Evolutionary conservation across 2,797 vertebrate genomes (phyloP).

Genomic region (Lepus townsendii): DNA sequence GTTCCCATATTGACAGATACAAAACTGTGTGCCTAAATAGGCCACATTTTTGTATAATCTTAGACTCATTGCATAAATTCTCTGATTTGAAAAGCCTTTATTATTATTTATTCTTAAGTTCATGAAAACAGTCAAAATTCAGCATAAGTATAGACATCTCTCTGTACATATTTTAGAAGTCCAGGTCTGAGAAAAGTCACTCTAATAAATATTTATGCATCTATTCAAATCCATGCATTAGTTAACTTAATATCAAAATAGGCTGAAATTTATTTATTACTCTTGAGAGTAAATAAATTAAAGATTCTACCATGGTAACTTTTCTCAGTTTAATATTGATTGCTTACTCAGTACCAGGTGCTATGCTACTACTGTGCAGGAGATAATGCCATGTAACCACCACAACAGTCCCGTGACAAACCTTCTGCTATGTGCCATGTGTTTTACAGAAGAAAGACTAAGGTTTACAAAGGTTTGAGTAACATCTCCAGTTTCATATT

Average conservation of each 20-base stretch:
- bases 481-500: background rate
- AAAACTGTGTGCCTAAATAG: background rate
- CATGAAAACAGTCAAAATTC: background rate
- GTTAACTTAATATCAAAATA: conserved; percentile 4
- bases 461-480: background rate
- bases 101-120: background rate
- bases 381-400: background rate
- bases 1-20: background rate
- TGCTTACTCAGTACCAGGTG: background rate
- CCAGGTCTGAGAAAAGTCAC: background rate
- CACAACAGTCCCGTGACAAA: background rate
- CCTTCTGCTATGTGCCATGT: background rate
- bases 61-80: background rate
- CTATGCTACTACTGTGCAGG: background rate
- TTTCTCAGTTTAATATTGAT: background rate
- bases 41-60: background rate
- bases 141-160: background rate
- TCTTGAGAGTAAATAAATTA: background rate
- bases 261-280: background rate
- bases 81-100: background rate
- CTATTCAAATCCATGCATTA: background rate
- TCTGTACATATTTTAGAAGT: conserved; percentile 2
- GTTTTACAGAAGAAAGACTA: background rate
- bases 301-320: background rate
- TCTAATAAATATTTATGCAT: background rate